phyloP scores from a whole-genome alignment of 1,140 invertebrate species.

The Anastrepha obliqua region DNA sequence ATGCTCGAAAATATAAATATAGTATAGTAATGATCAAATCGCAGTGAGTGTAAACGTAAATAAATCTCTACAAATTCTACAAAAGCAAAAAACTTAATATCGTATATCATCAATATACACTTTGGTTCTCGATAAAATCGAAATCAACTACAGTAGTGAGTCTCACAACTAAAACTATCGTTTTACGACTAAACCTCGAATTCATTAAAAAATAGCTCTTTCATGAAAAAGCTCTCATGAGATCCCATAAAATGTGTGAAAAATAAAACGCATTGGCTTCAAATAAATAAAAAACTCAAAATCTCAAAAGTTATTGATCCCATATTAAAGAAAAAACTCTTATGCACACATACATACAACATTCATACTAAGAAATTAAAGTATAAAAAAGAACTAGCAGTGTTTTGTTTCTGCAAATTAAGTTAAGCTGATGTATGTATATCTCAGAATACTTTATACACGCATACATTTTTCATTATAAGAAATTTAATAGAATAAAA shows the following conservation, averaged over 20 bases:
- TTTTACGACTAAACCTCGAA: no score
- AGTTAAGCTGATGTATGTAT: neutral
- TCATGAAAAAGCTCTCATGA: neutral
- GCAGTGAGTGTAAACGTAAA: neutral
- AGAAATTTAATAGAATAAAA: constrained; percentile 9
- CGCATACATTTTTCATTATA: neutral
- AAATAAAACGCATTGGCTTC: neutral
- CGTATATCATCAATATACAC: neutral
- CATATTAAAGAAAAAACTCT: neutral
- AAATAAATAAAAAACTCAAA: neutral
- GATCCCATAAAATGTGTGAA: neutral
- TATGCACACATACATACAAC: constrained; percentile 10
- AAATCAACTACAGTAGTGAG: no score
- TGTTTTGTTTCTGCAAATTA: neutral
- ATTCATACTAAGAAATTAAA: neutral
- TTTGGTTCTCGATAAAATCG: neutral
- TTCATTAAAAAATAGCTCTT: no score
- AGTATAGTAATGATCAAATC: neutral
- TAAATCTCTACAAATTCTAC: neutral
- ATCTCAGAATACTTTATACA: neutral
- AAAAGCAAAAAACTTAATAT: neutral
- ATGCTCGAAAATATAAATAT: neutral
- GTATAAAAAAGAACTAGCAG: neutral
- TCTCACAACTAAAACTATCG: no score
- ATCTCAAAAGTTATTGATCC: no score